Percentiles rank a stretch among this genome's conserved stretches.
Evolutionary conservation across 2,113 vertebrate species (phyloP).

Genomic region (Jacana jacana): DNA sequence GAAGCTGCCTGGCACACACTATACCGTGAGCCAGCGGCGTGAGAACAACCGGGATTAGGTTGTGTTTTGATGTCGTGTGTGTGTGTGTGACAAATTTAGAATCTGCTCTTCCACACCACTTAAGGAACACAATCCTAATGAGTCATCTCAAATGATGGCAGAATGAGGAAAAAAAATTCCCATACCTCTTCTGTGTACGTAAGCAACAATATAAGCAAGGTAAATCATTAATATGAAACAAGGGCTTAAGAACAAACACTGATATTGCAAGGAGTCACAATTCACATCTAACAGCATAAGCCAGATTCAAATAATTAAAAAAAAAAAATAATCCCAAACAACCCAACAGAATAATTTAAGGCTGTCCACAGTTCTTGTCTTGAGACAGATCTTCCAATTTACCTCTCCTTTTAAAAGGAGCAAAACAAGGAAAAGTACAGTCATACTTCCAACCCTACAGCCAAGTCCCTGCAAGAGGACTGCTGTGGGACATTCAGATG

Average conservation of each 20-base stretch:
- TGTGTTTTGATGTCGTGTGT: conserved; percentile 14
- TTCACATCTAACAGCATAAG: background rate
- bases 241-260: background rate
- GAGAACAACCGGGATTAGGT: background rate
- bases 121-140: conserved; percentile 17
- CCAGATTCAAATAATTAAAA: background rate
- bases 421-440: background rate
- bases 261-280: background rate
- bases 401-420: background rate
- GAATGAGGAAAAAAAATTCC: background rate
- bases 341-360: background rate
- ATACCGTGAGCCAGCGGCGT: background rate
- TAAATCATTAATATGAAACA: background rate
- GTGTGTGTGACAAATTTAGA: conserved; percentile 38
- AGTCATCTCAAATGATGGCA: conserved; percentile 36
- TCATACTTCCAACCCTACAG: background rate
- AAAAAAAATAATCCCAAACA: too few relatives aligned
- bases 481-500: background rate
- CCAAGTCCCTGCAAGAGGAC: too few relatives aligned
- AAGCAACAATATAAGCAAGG: background rate
- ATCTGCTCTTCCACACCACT: conserved; percentile 21
- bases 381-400: background rate
- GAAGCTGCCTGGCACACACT: background rate
- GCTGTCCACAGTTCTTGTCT: background rate
- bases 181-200: background rate